Base-by-base conservation (phyloP, 2,113 vertebrate genomes). In the Heliornis fulica region DNA sequence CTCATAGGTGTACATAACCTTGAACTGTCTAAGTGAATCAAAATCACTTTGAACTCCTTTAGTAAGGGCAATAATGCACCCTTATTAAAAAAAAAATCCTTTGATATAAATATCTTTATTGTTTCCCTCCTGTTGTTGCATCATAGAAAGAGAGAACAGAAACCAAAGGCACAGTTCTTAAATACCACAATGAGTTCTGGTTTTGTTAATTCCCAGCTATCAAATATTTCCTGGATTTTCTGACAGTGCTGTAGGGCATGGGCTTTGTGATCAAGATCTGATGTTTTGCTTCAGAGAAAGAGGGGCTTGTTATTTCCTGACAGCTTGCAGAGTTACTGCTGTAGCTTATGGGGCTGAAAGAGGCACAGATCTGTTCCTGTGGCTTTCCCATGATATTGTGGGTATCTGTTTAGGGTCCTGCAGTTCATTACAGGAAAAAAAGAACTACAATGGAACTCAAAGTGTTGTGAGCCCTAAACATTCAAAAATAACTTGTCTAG, bases 381-480 rank as follows among this genome's bases (percentile, higher is more conserved):
- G 3, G 32, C 53, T 59, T 14, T 46, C 70, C 36, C 53, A 5
- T 54, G 84, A 19, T 31, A 64, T 87, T 92, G 64, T n/a, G 90
- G 61, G 18, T 65, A 9, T 36, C 40, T 85, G 8, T 45, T 25
- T 3, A 34, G 14, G 50, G 34, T 61, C 13, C 40, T 69, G 15
- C 45, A 63, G 40, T 75, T 92, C 22, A 43, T 51, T 71, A 54
- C 31, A 71, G 51, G 45, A n/a, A 79, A 72, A 75, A 93, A 2
- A n/a, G n/a, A n/a, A 0, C 4, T 31, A 9, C 41, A 0, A 0
- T 28, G 23, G 28, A 90, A 76, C 48, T 53, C 4, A 0, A 72
- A 64, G 26, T 10, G 10, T 66, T 91, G 40, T 1, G 1, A 88
- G n/a, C 68, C 45, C 45, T 41, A 72, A 57, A 57, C 51, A 51